These are phyloP conservation scores for Ceratosolen fusciceps DNA, from an alignment of 1,140 invertebrate species.

Conservation along the genomic window DNA sequence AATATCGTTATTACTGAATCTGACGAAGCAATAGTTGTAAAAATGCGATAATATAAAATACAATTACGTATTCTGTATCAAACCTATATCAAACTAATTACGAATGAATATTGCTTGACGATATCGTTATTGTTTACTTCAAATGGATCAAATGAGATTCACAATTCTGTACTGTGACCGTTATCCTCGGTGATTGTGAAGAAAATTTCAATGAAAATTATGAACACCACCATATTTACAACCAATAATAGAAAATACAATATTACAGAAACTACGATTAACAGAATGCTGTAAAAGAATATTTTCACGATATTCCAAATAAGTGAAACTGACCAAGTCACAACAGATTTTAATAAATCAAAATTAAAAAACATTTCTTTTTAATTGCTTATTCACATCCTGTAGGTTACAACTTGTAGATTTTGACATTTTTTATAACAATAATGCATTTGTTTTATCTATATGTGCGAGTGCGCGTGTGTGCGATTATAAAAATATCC, in stretches of 20 bases:
- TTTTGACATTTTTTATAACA: constrained; percentile 41
- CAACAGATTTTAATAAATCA: constrained; percentile 12
- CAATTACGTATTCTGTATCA: too few species aligned
- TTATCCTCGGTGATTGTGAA: neutral
- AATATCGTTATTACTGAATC: too few species aligned
- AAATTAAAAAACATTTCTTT: constrained; percentile 38
- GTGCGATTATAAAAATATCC: too few species aligned
- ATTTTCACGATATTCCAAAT: constrained; percentile 9
- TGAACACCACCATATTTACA: neutral
- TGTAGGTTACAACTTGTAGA: constrained; percentile 35
- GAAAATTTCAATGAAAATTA: constrained; percentile 18
- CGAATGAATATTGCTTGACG: too few species aligned
- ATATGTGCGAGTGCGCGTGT: neutral
- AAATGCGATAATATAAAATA: too few species aligned
- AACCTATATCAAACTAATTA: too few species aligned
- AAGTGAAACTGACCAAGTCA: constrained; percentile 23
- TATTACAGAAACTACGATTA: constrained; percentile 24
- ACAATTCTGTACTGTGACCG: neutral
- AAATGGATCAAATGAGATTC: neutral
- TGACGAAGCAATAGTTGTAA: too few species aligned
- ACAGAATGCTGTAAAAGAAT: constrained; percentile 8
- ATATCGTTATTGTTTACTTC: too few species aligned
- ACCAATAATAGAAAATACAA: constrained; percentile 7
- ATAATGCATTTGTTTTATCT: constrained; percentile 35
- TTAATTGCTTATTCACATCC: constrained; percentile 1